Percentiles rank a stretch among this genome's conserved stretches.
These are phyloP conservation scores for Cephus cinctus DNA, from an alignment of 1,140 invertebrate species.

Conservation along the genomic window DNA sequence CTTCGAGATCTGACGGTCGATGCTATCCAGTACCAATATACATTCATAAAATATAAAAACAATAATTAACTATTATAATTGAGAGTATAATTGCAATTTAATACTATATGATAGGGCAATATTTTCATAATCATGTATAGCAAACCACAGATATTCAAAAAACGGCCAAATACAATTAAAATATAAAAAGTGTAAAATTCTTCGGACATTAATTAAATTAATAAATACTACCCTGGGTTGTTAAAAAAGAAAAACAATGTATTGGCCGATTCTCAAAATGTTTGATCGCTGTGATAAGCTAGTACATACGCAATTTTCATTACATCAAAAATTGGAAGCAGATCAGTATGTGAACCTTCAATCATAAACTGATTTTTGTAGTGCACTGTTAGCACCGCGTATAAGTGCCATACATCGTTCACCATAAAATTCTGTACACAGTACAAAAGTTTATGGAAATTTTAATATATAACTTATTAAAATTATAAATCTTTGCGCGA, in stretches of 20 bases:
- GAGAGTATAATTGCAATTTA: conserved; percentile 15
- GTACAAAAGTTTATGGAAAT: not conserved
- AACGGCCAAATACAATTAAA: conserved; percentile 19
- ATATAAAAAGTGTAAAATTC: conserved; percentile 10
- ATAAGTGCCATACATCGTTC: too few relatives aligned
- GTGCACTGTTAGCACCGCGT: too few relatives aligned
- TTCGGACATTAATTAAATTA: conserved; percentile 9
- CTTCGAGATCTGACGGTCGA: not conserved
- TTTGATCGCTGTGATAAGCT: conserved; percentile 19
- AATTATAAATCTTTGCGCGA: not conserved
- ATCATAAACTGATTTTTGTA: too few relatives aligned
- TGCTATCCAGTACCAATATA: conserved; percentile 17
- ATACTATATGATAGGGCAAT: conserved; percentile 18
- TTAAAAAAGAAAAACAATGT: conserved; percentile 10
- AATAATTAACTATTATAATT: conserved; percentile 29
- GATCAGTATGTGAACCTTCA: not conserved
- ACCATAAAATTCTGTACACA: too few relatives aligned
- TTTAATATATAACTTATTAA: conserved; percentile 5
- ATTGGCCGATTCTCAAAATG: conserved; percentile 26
- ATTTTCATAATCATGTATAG: conserved; percentile 11
- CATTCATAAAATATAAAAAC: conserved; percentile 42
- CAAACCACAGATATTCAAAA: conserved; percentile 35
- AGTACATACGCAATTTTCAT: conserved; percentile 19
- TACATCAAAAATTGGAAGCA: conserved; percentile 18
- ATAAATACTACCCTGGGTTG: conserved; percentile 8